Conservation (phyloP, 2,113 vertebrate species). For the Erythrolamprus reginae region DNA sequence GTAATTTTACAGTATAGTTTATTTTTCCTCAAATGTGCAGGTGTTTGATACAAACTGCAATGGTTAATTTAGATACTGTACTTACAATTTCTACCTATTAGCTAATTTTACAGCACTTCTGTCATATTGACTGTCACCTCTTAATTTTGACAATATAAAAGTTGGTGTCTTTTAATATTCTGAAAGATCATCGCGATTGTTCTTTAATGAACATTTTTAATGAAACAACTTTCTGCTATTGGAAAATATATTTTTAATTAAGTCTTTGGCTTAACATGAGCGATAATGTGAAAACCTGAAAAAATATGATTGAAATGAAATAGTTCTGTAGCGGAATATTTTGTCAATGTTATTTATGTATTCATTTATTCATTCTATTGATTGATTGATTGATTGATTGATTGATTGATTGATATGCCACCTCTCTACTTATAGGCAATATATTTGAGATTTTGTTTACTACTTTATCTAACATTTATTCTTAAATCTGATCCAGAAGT, state of each 20-base stretch:
- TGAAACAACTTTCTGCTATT: neutral
- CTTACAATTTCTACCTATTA: slow-evolving; percentile 15
- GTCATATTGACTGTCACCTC: neutral
- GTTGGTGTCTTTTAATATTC: neutral
- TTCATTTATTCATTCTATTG: too few relatives aligned
- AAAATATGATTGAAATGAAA: neutral
- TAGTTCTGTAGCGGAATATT: neutral
- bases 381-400: too few relatives aligned
- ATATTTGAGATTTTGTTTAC: neutral
- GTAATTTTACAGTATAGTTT: slow-evolving; percentile 2
- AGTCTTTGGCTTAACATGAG: neutral
- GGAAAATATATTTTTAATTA: neutral
- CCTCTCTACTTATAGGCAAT: neutral
- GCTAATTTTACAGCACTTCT: neutral
- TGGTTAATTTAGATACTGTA: neutral
- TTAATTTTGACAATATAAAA: slow-evolving; percentile 21
- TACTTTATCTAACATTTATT: neutral
- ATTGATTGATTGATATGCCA: too few relatives aligned
- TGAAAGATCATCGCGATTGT: neutral
- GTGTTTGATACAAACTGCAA: neutral
- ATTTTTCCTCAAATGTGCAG: neutral
- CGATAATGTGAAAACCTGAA: neutral
- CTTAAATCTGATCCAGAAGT: neutral
- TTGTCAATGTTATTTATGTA: too few relatives aligned
- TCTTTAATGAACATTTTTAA: neutral